Evolutionary conservation across 2,797 vertebrate genomes (phyloP).

Genomic region (Crenuchus spilurus): DNA sequence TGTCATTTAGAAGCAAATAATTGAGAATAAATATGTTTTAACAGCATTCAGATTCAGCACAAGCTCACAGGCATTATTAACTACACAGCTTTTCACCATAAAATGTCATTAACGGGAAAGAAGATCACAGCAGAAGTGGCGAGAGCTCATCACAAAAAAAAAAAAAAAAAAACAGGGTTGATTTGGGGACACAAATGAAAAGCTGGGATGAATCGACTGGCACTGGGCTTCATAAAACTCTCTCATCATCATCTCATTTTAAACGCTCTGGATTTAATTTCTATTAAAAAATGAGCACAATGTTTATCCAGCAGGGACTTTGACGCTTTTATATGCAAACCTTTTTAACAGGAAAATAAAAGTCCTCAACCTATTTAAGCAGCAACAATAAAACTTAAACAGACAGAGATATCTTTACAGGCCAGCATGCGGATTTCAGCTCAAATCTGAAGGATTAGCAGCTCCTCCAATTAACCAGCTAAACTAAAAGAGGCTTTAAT

Average conservation of each 20-base stretch:
- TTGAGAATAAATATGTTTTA: too few species aligned
- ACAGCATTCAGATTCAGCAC: constrained; percentile 6
- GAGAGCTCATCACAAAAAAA: constrained; percentile 10
- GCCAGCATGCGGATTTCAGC: constrained; percentile 69
- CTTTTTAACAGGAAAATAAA: constrained; percentile 37
- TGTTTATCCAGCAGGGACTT: constrained; percentile 63
- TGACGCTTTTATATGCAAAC: constrained; percentile 63
- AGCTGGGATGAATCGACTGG: constrained; percentile 63
- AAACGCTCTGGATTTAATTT: constrained; percentile 67
- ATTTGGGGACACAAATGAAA: constrained; percentile 54
- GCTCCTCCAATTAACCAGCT: constrained; percentile 72
- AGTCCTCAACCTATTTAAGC: constrained; percentile 60
- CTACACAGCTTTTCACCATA: background rate
- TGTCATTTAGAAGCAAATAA: background rate
- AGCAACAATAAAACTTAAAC: constrained; percentile 60
- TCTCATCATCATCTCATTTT: constrained; percentile 64
- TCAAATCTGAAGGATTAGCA: constrained; percentile 69
- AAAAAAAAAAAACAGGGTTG: constrained; percentile 23
- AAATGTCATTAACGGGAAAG: constrained; percentile 27
- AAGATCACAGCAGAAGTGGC: constrained; percentile 8
- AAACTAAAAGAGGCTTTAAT: constrained; percentile 38
- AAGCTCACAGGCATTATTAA: constrained; percentile 23
- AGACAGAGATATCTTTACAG: constrained; percentile 63
- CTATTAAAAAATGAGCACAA: constrained; percentile 51
- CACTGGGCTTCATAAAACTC: constrained; percentile 65